A percentile compares a stretch with the other conserved stretches of the same genome.
phyloP scores from a whole-genome alignment of 2,113 vertebrate species.

The Perognathus longimembris region DNA sequence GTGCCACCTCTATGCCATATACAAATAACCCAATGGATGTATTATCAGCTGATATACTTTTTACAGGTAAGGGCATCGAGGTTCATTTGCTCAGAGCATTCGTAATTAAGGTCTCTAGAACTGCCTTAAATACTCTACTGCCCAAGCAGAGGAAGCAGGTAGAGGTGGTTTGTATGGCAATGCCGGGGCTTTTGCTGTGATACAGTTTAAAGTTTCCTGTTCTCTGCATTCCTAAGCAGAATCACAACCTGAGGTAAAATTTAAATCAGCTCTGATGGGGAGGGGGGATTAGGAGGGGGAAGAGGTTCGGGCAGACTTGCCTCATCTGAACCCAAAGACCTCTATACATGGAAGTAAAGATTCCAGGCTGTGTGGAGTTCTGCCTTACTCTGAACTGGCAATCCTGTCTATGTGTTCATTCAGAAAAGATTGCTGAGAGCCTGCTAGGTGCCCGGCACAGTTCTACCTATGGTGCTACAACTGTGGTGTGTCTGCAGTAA shows the following conservation, averaged over 20 bases:
- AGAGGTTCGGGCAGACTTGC: background rate
- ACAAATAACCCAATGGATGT: background rate
- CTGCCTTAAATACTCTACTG: background rate
- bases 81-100: background rate
- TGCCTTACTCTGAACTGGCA: background rate
- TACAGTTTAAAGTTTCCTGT: background rate
- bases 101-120: background rate
- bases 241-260: background rate
- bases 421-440: background rate
- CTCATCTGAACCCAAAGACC: background rate
- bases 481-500: background rate
- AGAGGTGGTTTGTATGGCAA: background rate
- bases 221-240: background rate
- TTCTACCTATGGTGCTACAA: background rate
- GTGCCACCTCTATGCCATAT: background rate
- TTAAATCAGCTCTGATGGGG: background rate
- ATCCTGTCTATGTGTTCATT: slow-evolving; percentile 11
- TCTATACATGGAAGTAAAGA: background rate
- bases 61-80: background rate
- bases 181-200: background rate
- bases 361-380: background rate
- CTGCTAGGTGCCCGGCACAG: background rate
- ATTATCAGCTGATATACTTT: background rate
- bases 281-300: no score
- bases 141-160: background rate